Evolutionary conservation across 1,140 invertebrate species (phyloP).

Genomic region (Drosophila varians): DNA sequence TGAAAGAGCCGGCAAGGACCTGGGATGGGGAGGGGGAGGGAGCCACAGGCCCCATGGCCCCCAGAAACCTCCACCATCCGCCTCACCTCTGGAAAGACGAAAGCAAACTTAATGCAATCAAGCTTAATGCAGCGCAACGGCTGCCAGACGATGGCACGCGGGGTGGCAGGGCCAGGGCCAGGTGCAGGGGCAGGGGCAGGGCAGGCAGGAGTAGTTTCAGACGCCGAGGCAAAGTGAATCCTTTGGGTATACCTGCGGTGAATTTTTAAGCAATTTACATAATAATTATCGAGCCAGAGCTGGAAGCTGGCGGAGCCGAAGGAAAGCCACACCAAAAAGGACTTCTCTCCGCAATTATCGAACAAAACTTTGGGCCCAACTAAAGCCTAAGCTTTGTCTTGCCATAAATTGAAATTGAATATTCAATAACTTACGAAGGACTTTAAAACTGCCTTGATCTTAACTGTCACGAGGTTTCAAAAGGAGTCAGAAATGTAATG

Average conservation of each 20-base stretch:
- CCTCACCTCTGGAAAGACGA: slow-evolving; percentile 41
- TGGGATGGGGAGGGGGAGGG: too few relatives aligned
- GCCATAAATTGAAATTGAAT: slow-evolving; percentile 49
- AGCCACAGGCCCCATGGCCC: background rate
- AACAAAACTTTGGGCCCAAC: slow-evolving; percentile 63
- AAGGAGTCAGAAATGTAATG: background rate
- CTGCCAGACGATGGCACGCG: slow-evolving; percentile 54
- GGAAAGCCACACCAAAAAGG: slow-evolving; percentile 28
- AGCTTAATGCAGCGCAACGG: slow-evolving; percentile 75
- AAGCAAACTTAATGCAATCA: slow-evolving; percentile 81
- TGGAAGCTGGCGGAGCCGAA: slow-evolving; percentile 3
- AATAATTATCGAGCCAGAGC: slow-evolving; percentile 72
- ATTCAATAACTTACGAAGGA: slow-evolving; percentile 18
- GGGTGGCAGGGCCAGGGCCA: background rate
- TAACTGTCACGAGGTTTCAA: background rate
- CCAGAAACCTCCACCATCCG: background rate
- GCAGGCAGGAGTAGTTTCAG: background rate
- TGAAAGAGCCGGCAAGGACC: too few relatives aligned
- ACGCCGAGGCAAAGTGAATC: slow-evolving; percentile 62
- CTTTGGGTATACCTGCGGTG: slow-evolving; percentile 75
- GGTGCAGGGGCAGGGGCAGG: too few relatives aligned
- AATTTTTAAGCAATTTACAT: slow-evolving; percentile 81
- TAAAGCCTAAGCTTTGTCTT: slow-evolving; percentile 33
- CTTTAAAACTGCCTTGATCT: slow-evolving; percentile 3
- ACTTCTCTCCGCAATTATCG: slow-evolving; percentile 58